Conservation (phyloP, 2,888 invertebrate genomes). For the Oligia strigilis region DNA sequence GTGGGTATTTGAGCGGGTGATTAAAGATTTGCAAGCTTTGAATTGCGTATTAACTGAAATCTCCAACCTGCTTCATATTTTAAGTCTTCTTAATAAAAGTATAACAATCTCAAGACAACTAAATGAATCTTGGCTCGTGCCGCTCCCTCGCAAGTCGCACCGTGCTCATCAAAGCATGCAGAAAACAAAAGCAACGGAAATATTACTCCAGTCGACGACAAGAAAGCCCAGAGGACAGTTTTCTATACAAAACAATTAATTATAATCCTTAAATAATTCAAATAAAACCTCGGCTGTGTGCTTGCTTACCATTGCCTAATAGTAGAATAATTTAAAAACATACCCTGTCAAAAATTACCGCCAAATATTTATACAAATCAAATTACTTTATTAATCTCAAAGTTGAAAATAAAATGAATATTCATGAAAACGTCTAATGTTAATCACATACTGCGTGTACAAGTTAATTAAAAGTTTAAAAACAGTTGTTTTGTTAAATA, state of each 20-base stretch:
- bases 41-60: not conserved
- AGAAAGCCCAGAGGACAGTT: slow-evolving; percentile 85
- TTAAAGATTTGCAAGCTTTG: not conserved
- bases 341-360: slow-evolving; percentile 69
- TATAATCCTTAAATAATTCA: slow-evolving; percentile 49
- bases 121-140: slow-evolving; percentile 77
- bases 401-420: slow-evolving; percentile 50
- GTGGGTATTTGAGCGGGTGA: not conserved
- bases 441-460: slow-evolving; percentile 32
- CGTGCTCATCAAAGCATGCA: slow-evolving; percentile 87
- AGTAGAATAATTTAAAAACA: slow-evolving; percentile 49
- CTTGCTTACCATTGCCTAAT: slow-evolving; percentile 39
- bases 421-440: slow-evolving; percentile 55
- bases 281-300: slow-evolving; percentile 50
- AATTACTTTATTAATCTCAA: slow-evolving; percentile 23
- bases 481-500: slow-evolving; percentile 32
- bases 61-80: not conserved
- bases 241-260: slow-evolving; percentile 70
- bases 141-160: slow-evolving; percentile 74
- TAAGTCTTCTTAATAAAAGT: not conserved
- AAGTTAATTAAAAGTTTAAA: slow-evolving; percentile 30
- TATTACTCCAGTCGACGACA: slow-evolving; percentile 87
- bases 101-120: slow-evolving; percentile 67
- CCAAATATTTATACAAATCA: slow-evolving; percentile 59
- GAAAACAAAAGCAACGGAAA: slow-evolving; percentile 88